Conservation (phyloP, 2,888 invertebrate species). For the Dicycla oo region DNA sequence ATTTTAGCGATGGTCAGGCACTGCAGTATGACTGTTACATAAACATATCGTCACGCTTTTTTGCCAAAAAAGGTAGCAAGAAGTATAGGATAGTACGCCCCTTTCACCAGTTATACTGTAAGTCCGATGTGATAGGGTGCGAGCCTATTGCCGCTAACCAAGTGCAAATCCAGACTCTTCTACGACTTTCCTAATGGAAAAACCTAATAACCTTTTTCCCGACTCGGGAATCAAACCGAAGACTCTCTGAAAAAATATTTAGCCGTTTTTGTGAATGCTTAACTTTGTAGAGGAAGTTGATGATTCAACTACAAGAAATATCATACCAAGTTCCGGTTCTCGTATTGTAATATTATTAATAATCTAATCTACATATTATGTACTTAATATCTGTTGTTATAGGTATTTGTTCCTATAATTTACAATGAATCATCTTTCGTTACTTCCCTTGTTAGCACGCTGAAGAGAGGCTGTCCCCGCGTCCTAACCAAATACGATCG, state of each 20-base stretch:
- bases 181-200: background rate
- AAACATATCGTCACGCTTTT: background rate
- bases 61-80: background rate
- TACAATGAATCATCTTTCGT: background rate
- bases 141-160: too few species aligned
- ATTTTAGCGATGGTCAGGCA: background rate
- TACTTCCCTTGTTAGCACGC: background rate
- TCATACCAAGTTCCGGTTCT: slow-evolving; percentile 3
- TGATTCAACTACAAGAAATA: background rate
- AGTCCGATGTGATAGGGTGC: background rate
- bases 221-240: background rate
- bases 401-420: slow-evolving; percentile 10
- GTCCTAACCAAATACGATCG: too few species aligned
- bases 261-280: background rate
- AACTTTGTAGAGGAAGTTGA: background rate
- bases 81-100: too few species aligned
- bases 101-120: too few species aligned
- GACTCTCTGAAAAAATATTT: background rate
- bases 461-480: too few species aligned
- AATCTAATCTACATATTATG: slow-evolving; percentile 13
- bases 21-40: slow-evolving; percentile 9
- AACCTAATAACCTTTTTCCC: background rate
- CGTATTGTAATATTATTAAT: background rate
- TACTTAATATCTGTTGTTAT: background rate
- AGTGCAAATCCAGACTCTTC: background rate